These are phyloP conservation scores for Nannobrachium achirus DNA, from an alignment of 2,113 vertebrate genomes.

Conservation along the genomic window DNA sequence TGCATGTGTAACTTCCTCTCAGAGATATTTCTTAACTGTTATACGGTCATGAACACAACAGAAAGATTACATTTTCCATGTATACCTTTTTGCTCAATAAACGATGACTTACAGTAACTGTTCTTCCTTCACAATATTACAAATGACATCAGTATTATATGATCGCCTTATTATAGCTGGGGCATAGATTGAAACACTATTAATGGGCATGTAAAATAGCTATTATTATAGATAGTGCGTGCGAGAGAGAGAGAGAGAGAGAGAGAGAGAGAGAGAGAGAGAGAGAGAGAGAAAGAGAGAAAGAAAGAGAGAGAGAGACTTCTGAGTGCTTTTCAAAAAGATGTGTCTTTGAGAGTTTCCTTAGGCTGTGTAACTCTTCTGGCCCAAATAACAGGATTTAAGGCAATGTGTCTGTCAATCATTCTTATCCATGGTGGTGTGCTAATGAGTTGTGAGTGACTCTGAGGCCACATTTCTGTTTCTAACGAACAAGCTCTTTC, in stretches of 20 bases:
- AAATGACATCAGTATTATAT: too few species aligned
- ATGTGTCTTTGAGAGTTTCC: conserved; percentile 49
- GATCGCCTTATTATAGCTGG: too few species aligned
- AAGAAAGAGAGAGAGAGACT: conserved; percentile 40
- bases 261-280: not conserved
- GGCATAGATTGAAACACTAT: too few species aligned
- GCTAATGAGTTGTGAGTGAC: conserved; percentile 64
- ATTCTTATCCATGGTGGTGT: conserved; percentile 56
- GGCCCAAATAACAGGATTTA: conserved; percentile 65
- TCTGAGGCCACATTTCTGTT: conserved; percentile 67
- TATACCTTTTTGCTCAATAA: too few species aligned
- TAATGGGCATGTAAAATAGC: too few species aligned
- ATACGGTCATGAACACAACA: too few species aligned
- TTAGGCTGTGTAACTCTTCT: conserved; percentile 61
- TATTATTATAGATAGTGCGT: not conserved
- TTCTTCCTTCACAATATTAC: too few species aligned
- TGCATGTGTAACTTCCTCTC: too few species aligned
- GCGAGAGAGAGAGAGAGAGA: not conserved
- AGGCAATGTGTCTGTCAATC: conserved; percentile 69
- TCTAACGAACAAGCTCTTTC: conserved; percentile 63
- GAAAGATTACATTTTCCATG: too few species aligned
- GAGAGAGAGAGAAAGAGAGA: not conserved
- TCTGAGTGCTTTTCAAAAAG: conserved; percentile 56
- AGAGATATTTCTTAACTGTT: too few species aligned
- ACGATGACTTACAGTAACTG: too few species aligned